These are phyloP conservation scores for Bolinopsis microptera DNA, from an alignment of 37 sponge, comb jelly and placozoan species.

Conservation along the genomic window DNA sequence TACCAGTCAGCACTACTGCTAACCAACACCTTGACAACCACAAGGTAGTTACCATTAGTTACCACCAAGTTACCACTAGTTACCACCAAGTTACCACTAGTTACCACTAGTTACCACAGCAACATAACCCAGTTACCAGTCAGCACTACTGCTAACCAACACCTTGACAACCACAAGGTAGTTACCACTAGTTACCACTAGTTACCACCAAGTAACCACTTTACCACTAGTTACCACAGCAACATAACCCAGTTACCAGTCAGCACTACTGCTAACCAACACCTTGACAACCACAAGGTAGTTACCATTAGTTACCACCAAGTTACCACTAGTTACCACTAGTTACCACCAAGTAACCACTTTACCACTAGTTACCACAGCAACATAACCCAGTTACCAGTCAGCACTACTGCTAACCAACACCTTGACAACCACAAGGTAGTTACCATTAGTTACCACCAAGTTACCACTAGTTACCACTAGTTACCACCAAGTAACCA, in stretches of 20 bases:
- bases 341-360: too few relatives aligned
- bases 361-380: too few relatives aligned
- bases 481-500: background rate
- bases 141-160: background rate
- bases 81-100: background rate
- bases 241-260: background rate
- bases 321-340: background rate
- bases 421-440: too few relatives aligned
- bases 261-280: too few relatives aligned
- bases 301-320: background rate
- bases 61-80: background rate
- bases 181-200: background rate
- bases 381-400: too few relatives aligned
- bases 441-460: background rate
- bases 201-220: too few relatives aligned
- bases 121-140: background rate
- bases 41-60: slow-evolving; percentile 25
- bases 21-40: slow-evolving; percentile 16
- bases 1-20: background rate
- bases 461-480: background rate
- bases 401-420: too few relatives aligned
- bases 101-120: background rate
- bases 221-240: too few relatives aligned
- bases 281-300: too few relatives aligned
- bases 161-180: background rate